Evolutionary conservation across 2,797 vertebrate species (phyloP), one percentile per base, ranked within the genome.

Genomic region (Hemitrygon akajei): DNA sequence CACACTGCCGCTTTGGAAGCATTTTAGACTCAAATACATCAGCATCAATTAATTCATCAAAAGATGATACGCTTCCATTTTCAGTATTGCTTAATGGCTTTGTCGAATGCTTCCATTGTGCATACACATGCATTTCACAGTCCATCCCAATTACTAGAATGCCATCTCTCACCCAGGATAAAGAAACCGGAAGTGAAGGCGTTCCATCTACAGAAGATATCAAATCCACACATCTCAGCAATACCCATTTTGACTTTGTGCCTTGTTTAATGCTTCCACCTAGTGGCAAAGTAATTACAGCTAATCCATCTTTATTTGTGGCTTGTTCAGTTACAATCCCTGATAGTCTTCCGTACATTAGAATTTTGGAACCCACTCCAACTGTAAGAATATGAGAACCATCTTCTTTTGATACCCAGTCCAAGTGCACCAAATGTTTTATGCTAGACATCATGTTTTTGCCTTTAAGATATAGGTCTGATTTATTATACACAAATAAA

Each of bases 201-300:
- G 98, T 99, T 58, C 98, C 98, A 37, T 99, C 98, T 89, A 99
- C 98, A 0, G 99, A 99, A 0, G 98, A 99, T 6, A 99, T 96
- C 76, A 99, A 96, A 96, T 99, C 98, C 95, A 99, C 97, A 0
- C 98, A 97, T 93, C 99, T 96, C 37, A 99, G 97, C 93, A 99
- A 96, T 79, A 99, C 98, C 99, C 99, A 99, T 93, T 98, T 97
- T 0, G 99, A 99, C 94, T 97, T 98, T 93, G 99, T 98, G 69
- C 99, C 99, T 96, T 99, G 99, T 94, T 99, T 99, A 96, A 99
- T 99, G 96, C 99, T 99, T 95, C 99, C 99, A 95, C 99, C 98
- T 94, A 99, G 97, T 94, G 99, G 99, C 95, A 99, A 97, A 94
- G 98, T 99, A 95, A 99, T 98, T 93, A 99, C 97, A 91, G 99